A percentile compares a stretch with the other conserved stretches of the same genome.
These are phyloP conservation scores for Limosa lapponica DNA, from an alignment of 2,797 vertebrate species.

Conservation along the genomic window DNA sequence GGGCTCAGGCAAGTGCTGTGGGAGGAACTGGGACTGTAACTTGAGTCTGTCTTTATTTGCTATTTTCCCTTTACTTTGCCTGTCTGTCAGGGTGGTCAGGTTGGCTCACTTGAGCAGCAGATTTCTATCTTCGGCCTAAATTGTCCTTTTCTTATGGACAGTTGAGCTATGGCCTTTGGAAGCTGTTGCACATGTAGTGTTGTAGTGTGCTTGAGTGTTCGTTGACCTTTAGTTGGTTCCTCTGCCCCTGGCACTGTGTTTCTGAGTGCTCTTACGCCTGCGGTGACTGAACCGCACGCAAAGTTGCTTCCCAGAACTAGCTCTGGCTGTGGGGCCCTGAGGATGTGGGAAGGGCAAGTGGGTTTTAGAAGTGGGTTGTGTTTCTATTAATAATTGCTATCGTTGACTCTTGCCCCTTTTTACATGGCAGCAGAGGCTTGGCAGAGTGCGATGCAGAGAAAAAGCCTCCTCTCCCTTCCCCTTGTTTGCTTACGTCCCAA, in stretches of 20 bases:
- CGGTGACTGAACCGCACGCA: background rate
- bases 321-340: background rate
- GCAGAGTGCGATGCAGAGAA: background rate
- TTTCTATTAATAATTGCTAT: background rate
- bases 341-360: background rate
- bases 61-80: background rate
- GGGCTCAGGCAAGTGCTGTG: background rate
- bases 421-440: background rate
- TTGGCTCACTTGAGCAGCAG: background rate
- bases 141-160: background rate
- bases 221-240: background rate
- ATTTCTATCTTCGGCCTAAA: background rate
- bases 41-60: background rate
- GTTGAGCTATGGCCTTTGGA: background rate
- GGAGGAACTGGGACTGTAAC: background rate
- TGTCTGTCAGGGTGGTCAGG: background rate
- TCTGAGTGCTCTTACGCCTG: background rate
- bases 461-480: background rate
- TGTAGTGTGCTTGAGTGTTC: background rate
- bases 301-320: background rate
- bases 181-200: background rate
- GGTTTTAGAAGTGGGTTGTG: background rate
- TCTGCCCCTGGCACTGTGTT: background rate
- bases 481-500: background rate
- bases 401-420: background rate